Conservation (phyloP, 2,888 invertebrate genomes). For the Scrobipalpa costella region DNA sequence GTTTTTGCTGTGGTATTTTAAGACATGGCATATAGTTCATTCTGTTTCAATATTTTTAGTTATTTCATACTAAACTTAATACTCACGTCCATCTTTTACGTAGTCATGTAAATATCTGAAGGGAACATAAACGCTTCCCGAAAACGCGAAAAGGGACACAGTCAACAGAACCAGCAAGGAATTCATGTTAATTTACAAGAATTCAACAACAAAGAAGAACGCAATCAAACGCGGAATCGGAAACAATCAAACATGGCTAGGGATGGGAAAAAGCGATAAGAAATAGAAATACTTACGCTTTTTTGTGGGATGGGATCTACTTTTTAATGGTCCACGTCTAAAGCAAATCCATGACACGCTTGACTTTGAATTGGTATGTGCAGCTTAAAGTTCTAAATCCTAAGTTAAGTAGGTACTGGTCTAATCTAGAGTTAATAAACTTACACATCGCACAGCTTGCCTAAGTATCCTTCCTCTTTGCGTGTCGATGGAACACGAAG, state of each 20-base stretch:
- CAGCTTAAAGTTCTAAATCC: too few relatives aligned
- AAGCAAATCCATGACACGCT: too few relatives aligned
- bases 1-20: too few relatives aligned
- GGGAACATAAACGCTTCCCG: slow-evolving; percentile 22
- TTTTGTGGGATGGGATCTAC: background rate
- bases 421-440: too few relatives aligned
- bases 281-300: background rate
- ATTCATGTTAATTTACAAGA: slow-evolving; percentile 13
- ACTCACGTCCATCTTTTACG: slow-evolving; percentile 72
- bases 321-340: background rate
- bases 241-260: slow-evolving; percentile 55
- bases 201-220: slow-evolving; percentile 15
- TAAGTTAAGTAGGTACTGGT: too few relatives aligned
- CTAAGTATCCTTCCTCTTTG: too few relatives aligned
- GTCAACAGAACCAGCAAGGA: slow-evolving; percentile 10
- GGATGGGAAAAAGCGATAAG: background rate
- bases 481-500: too few relatives aligned
- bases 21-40: too few relatives aligned
- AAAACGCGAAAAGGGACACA: slow-evolving; percentile 27
- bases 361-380: too few relatives aligned
- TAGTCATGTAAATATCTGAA: slow-evolving; percentile 54
- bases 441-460: too few relatives aligned
- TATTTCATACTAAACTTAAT: background rate
- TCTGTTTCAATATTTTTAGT: too few relatives aligned
- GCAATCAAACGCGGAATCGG: slow-evolving; percentile 50